These are phyloP conservation scores for Gopherus flavomarginatus DNA, from an alignment of 2,113 vertebrate species.

Conservation along the genomic window DNA sequence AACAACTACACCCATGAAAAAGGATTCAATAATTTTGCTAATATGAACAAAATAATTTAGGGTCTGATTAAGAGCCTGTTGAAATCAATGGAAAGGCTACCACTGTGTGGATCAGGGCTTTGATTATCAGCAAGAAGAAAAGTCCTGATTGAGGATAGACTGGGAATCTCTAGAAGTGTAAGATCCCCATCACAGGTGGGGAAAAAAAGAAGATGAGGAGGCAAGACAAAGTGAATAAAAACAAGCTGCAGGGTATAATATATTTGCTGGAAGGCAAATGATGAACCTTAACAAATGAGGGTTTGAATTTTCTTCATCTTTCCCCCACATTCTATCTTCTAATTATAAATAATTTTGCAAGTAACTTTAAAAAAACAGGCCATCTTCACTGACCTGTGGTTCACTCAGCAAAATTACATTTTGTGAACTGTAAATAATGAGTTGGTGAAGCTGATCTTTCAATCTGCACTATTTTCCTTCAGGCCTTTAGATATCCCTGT, in stretches of 20 bases:
- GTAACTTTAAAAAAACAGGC: not conserved
- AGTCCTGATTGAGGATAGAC: not conserved
- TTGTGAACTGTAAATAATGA: not conserved
- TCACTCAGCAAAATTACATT: not conserved
- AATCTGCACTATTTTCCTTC: not conserved
- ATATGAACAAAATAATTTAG: not conserved
- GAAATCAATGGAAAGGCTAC: not conserved
- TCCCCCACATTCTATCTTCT: not conserved
- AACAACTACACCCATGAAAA: not conserved
- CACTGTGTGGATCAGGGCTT: not conserved
- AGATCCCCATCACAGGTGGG: too few species aligned
- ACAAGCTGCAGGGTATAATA: not conserved
- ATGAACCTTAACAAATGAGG: not conserved
- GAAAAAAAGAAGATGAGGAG: not conserved
- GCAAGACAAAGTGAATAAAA: too few species aligned
- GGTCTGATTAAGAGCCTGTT: not conserved
- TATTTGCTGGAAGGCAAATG: not conserved
- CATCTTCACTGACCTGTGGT: not conserved
- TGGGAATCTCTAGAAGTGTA: not conserved
- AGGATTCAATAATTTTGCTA: not conserved
- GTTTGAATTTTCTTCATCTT: not conserved
- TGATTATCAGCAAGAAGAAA: not conserved
- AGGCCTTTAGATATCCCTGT: not conserved
- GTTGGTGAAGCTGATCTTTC: not conserved
- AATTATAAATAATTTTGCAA: not conserved